Evolutionary conservation across 2,888 invertebrate genomes (phyloP).

Genomic region (Lomographa bimaculata): DNA sequence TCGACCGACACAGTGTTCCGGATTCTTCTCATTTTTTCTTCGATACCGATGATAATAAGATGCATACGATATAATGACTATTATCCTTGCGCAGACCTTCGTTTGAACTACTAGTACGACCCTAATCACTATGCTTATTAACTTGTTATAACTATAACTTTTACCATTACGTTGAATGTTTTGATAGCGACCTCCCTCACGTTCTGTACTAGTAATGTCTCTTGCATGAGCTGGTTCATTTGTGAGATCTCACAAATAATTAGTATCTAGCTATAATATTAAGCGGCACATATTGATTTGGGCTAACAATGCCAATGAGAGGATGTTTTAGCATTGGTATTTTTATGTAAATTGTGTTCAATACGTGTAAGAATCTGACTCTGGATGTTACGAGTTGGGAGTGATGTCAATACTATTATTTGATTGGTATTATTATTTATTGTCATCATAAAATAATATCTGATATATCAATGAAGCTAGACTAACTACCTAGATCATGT

Average conservation of each 20-base stretch:
- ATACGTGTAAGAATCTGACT: no score
- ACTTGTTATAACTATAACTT: constrained; percentile 17
- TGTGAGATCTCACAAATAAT: no score
- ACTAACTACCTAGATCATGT: no score
- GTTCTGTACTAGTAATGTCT: neutral
- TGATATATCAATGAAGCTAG: no score
- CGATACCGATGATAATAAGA: constrained; percentile 19
- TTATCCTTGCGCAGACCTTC: constrained; percentile 25
- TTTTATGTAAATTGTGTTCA: no score
- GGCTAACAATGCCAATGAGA: constrained; percentile 12
- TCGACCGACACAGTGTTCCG: constrained; percentile 28
- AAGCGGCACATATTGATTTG: constrained; percentile 1
- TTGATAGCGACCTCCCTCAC: constrained; percentile 2
- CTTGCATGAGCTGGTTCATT: no score
- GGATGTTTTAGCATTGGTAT: no score
- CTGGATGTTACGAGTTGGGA: no score
- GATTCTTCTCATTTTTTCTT: constrained; percentile 29
- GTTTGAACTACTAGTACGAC: constrained; percentile 15
- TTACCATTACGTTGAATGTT: constrained; percentile 5
- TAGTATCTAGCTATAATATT: no score
- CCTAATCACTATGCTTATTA: constrained; percentile 18
- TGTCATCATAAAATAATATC: no score
- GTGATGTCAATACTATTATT: no score
- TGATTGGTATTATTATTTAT: no score
- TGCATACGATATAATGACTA: constrained; percentile 22